These are phyloP conservation scores for Chloroceryle inda DNA, from an alignment of 2,797 vertebrate species.

Conservation along the genomic window DNA sequence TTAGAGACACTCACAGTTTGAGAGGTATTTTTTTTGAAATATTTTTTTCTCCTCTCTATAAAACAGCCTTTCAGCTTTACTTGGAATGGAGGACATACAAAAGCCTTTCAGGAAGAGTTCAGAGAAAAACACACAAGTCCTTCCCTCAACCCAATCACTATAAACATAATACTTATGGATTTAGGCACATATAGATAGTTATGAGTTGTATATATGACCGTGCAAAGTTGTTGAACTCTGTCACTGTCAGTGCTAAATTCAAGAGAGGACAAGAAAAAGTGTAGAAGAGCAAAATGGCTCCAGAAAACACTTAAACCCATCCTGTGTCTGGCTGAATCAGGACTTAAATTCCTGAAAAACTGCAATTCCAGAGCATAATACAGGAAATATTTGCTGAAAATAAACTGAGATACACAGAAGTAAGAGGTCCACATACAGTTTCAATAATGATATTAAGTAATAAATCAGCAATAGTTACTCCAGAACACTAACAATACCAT, in stretches of 20 bases:
- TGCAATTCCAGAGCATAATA: not conserved
- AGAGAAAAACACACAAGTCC: not conserved
- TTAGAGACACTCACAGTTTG: not conserved
- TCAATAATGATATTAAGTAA: slow-evolving; percentile 45
- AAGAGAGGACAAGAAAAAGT: not conserved
- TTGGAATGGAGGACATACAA: not conserved
- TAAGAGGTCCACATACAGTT: not conserved
- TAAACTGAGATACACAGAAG: not conserved
- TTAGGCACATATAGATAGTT: not conserved
- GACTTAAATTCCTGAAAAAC: slow-evolving; percentile 1
- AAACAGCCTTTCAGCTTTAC: not conserved
- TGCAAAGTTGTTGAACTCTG: not conserved
- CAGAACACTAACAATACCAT: slow-evolving; percentile 26
- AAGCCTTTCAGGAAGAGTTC: not conserved
- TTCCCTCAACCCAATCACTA: not conserved
- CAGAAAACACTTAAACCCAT: not conserved
- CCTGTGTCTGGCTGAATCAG: not conserved
- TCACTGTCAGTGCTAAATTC: not conserved
- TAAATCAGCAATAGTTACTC: slow-evolving; percentile 21
- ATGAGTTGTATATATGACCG: not conserved
- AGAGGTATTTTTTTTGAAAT: slow-evolving; percentile 15
- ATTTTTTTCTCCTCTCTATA: not conserved
- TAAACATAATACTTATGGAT: not conserved
- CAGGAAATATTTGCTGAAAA: not conserved
- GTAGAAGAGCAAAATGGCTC: not conserved